Percentiles rank a stretch among this genome's conserved stretches.
Evolutionary conservation across 2,113 vertebrate genomes (phyloP).

Genomic region (Malurus cyaneus): DNA sequence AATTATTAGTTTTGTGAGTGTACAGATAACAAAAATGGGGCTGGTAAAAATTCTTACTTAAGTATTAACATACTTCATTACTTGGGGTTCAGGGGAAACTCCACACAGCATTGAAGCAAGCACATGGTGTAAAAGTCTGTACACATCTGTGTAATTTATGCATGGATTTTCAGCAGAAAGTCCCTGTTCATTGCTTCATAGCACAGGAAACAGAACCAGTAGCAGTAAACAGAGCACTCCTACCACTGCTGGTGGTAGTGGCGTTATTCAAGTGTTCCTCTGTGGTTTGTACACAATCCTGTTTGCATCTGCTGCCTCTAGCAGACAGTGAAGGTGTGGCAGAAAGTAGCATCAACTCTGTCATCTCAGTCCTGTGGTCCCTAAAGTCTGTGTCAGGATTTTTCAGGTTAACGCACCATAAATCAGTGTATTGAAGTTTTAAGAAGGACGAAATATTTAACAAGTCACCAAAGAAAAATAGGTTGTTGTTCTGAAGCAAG

Average conservation of each 20-base stretch:
- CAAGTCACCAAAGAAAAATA: not conserved
- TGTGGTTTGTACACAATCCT: not conserved
- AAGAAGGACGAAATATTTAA: not conserved
- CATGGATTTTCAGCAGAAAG: not conserved
- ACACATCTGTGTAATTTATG: not conserved
- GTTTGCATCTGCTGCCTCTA: not conserved
- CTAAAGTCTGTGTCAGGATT: not conserved
- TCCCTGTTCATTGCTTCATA: not conserved
- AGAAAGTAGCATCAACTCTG: not conserved
- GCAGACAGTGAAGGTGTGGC: not conserved
- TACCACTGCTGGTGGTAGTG: not conserved
- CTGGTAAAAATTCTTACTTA: not conserved
- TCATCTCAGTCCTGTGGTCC: not conserved
- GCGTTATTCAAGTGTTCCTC: not conserved
- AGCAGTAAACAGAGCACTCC: not conserved
- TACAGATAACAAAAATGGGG: not conserved
- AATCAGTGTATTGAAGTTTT: not conserved
- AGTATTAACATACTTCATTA: not conserved
- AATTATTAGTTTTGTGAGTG: not conserved
- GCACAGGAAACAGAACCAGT: not conserved
- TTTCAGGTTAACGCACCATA: not conserved
- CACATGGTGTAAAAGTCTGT: rapidly evolving
- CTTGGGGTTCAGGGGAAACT: not conserved
- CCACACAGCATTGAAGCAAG: not conserved
- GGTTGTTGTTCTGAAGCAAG: not conserved